A percentile compares a stretch with the other conserved stretches of the same genome.
phyloP scores from a whole-genome alignment of 1,140 invertebrate genomes.

The Mylabris phalerata region DNA sequence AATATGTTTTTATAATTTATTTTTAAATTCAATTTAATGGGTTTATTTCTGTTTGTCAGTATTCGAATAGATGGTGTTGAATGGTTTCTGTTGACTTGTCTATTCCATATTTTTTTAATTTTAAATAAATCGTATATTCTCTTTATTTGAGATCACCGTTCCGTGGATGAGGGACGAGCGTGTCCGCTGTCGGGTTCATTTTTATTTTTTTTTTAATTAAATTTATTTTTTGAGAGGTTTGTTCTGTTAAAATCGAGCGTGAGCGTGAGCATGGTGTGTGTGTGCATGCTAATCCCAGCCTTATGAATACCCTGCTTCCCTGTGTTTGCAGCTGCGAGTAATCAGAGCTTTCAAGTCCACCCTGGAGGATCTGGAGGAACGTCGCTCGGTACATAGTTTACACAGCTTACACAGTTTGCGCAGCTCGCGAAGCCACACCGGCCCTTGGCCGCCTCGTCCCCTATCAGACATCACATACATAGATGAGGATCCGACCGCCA shows the following conservation, averaged over 20 bases:
- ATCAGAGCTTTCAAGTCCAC: constrained; percentile 99
- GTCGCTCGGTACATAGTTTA: constrained; percentile 94
- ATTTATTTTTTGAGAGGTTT: too few relatives aligned
- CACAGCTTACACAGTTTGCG: constrained; percentile 91
- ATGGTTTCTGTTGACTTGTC: too few relatives aligned
- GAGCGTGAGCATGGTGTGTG: constrained; percentile 22
- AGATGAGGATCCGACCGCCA: constrained; percentile 73
- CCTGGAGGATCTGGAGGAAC: constrained; percentile 98
- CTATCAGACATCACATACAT: constrained; percentile 87
- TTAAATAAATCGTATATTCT: too few relatives aligned
- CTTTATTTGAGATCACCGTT: neutral
- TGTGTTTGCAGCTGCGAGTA: constrained; percentile 97
- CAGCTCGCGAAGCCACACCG: constrained; percentile 75
- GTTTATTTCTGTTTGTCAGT: too few relatives aligned
- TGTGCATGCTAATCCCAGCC: constrained; percentile 35
- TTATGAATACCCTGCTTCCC: constrained; percentile 42
- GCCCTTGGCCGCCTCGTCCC: constrained; percentile 64
- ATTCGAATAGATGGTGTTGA: too few relatives aligned
- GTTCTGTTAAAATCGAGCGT: constrained; percentile 4
- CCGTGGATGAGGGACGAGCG: constrained; percentile 12
- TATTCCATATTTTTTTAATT: too few relatives aligned
- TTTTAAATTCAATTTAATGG: too few relatives aligned
- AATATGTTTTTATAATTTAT: too few relatives aligned
- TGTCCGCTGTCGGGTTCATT: constrained; percentile 16
- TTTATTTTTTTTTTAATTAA: too few relatives aligned